Evolutionary conservation across 2,888 invertebrate species (phyloP).

Genomic region (Nemurella pictetii): DNA sequence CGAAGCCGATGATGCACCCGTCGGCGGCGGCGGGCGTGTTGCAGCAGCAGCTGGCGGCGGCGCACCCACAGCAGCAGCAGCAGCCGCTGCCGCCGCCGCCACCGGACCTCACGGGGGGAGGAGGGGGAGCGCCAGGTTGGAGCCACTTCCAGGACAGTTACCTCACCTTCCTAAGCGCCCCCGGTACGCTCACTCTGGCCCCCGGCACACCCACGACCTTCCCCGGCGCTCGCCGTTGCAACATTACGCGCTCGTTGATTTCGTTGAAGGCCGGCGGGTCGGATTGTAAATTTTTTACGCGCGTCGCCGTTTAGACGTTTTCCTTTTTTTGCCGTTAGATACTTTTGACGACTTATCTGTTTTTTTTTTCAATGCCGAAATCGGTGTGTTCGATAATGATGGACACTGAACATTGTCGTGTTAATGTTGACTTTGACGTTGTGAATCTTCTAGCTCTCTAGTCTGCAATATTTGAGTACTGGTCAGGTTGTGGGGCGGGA

Average conservation of each 20-base stretch:
- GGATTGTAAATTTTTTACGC: not conserved
- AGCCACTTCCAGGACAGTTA: constrained; percentile 61
- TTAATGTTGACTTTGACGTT: constrained; percentile 31
- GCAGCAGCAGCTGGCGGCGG: not conserved
- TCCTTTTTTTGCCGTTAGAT: too few relatives aligned
- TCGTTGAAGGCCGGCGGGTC: not conserved
- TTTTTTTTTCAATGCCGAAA: not conserved
- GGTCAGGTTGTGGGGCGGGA: not conserved
- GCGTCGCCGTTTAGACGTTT: not conserved
- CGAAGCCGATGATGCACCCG: constrained; percentile 15
- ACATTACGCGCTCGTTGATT: constrained; percentile 19
- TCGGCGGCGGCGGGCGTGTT: not conserved
- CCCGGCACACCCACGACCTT: constrained; percentile 46
- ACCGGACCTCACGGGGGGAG: constrained; percentile 35
- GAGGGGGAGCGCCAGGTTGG: constrained; percentile 54
- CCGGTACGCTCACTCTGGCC: constrained; percentile 47
- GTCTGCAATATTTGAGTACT: not conserved
- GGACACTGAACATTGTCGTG: constrained; percentile 13
- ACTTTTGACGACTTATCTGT: constrained; percentile 38
- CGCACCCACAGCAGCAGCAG: not conserved
- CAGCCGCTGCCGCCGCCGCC: constrained; percentile 13
- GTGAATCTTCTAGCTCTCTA: not conserved
- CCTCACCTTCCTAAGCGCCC: constrained; percentile 53
- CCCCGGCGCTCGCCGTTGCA: constrained; percentile 53
- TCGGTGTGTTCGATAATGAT: not conserved